These are phyloP conservation scores for Hylaeus volcanicus DNA, from an alignment of 1,140 invertebrate species.

Conservation along the genomic window DNA sequence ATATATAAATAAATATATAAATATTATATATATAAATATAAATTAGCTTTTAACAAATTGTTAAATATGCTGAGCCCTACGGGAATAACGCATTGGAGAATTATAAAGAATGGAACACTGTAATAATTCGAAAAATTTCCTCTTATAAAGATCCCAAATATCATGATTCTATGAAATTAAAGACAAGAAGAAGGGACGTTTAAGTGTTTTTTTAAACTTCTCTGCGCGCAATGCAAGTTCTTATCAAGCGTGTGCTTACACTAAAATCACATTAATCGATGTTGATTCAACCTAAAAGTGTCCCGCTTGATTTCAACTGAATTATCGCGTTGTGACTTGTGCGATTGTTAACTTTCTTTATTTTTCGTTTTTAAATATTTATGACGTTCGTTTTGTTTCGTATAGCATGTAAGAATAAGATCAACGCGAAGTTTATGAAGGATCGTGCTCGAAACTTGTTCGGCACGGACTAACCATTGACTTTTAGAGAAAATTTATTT, in stretches of 20 bases:
- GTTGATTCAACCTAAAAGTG: conserved; percentile 8
- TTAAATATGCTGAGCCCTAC: conserved; percentile 69
- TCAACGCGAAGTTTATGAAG: conserved; percentile 2
- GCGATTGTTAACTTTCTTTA: conserved; percentile 71
- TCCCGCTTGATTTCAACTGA: conserved; percentile 47
- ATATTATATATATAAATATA: conserved; percentile 47
- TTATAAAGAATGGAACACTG: conserved; percentile 63
- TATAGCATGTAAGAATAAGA: conserved; percentile 60
- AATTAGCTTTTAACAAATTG: conserved; percentile 78
- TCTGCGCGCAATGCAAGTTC: conserved; percentile 48
- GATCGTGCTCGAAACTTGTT: conserved; percentile 22
- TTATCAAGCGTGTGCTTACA: conserved; percentile 37
- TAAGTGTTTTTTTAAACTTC: conserved; percentile 42
- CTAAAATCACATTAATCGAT: not conserved
- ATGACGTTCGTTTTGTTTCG: conserved; percentile 65
- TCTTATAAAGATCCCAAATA: conserved; percentile 62
- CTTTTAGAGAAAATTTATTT: conserved; percentile 24
- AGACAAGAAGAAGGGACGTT: conserved; percentile 18
- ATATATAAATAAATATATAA: conserved; percentile 48
- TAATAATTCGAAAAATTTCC: conserved; percentile 69
- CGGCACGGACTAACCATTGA: not conserved
- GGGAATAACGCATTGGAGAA: conserved; percentile 66
- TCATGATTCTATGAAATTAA: conserved; percentile 59
- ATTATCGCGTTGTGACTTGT: conserved; percentile 64
- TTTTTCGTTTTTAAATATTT: conserved; percentile 68